phyloP scores from a whole-genome alignment of 2,797 vertebrate genomes.

The Anabas testudineus region DNA sequence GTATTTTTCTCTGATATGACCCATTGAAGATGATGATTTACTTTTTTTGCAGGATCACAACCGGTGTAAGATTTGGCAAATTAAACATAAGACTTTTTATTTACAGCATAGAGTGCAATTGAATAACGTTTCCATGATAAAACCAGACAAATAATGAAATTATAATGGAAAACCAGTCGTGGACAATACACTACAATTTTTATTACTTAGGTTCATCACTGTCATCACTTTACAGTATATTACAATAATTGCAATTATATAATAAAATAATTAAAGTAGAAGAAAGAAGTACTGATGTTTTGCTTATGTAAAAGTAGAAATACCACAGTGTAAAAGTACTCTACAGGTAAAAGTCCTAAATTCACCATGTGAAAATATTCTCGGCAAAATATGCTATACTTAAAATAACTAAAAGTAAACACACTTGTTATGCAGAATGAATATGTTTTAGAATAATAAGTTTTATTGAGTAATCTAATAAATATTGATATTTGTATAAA shows the following conservation, averaged over 20 bases:
- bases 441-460: background rate
- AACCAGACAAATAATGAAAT: background rate
- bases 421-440: too few species aligned
- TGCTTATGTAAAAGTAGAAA: background rate
- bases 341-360: too few species aligned
- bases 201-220: background rate
- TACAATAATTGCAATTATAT: background rate
- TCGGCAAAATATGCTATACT: background rate
- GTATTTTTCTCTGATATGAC: conserved; percentile 69
- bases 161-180: background rate
- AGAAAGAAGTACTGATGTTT: background rate
- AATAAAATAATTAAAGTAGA: background rate
- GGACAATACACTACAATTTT: background rate
- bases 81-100: background rate
- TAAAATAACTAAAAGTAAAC: background rate
- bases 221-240: background rate
- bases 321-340: background rate
- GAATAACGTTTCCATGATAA: background rate
- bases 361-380: too few species aligned
- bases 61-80: background rate
- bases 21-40: conserved; percentile 12
- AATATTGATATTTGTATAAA: too few species aligned
- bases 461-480: too few species aligned
- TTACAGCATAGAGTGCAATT: background rate
- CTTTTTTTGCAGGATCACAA: conserved; percentile 8